Conservation (phyloP, 1,140 invertebrate genomes). For the Drosophila nasuta region DNA sequence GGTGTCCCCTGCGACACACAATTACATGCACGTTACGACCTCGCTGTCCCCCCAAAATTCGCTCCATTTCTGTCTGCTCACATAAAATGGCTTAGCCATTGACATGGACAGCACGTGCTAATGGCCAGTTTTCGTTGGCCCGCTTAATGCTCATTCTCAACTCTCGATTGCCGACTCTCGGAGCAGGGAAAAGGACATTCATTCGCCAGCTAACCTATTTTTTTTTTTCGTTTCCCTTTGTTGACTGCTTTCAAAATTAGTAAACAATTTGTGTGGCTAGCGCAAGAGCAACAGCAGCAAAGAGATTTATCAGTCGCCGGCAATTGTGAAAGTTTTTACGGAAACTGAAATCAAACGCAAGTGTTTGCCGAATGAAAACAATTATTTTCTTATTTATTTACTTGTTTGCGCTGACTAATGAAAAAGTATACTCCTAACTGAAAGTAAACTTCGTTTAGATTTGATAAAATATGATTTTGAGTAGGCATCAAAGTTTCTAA, state of each 20-base stretch:
- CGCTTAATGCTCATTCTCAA: conserved; percentile 16
- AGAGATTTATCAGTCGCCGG: conserved; percentile 20
- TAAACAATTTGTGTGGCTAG: conserved; percentile 36
- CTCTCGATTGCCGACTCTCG: neutral
- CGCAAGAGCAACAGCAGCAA: neutral
- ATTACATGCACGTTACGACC: conserved; percentile 70
- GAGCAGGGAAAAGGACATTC: neutral
- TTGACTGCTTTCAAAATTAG: conserved; percentile 48
- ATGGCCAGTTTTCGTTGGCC: conserved; percentile 58
- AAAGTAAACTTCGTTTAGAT: too few relatives aligned
- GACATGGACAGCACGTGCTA: conserved; percentile 75
- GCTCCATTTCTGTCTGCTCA: conserved; percentile 4
- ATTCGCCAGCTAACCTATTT: conserved; percentile 30
- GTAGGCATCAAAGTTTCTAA: too few relatives aligned
- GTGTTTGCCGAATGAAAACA: neutral
- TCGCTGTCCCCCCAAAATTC: neutral
- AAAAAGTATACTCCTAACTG: neutral
- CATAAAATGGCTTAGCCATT: conserved; percentile 64
- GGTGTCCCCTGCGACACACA: conserved; percentile 67
- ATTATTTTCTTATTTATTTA: conserved; percentile 1
- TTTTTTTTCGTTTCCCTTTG: conserved; percentile 12
- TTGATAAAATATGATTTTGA: too few relatives aligned
- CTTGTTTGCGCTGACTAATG: neutral
- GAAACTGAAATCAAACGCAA: neutral
- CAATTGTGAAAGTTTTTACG: conserved; percentile 1